Evolutionary conservation across 2,888 invertebrate genomes (phyloP), one percentile per base, ranked within the genome.

Genomic region (Dasypogon diadema): DNA sequence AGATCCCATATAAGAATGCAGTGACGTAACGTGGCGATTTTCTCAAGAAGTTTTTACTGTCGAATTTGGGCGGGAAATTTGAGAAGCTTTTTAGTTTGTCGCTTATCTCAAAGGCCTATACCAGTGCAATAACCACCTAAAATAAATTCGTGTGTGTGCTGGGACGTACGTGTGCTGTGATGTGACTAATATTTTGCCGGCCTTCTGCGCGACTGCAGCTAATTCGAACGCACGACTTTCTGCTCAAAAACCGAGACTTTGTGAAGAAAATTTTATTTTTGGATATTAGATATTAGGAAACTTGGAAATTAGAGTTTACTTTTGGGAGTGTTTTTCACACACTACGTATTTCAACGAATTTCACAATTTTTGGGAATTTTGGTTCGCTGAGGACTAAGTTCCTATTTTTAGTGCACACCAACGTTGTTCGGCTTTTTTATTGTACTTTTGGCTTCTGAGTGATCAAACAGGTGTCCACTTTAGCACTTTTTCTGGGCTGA

Each of bases 21-120:
- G 21, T 60, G 37, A 60, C 37, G 60, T 37, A 60, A 12, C 42
- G 21, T n/a, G n/a, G n/a, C 14, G 21, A 12, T 42, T 42, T 42
- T 42, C 12, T 12, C n/a, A n/a, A 42, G 37, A 37, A 18, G 37
- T 37, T 60, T 60, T 60, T 60, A 60, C 60, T 12, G 34, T 60
- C 42, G 18, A 60, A 60, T 60, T 60, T 60, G 60, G 60, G 60
- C 60, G 60, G 60, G 60, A 60, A 60, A 60, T 60, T 60, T 60
- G 60, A 60, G 60, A 60, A 60, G 60, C 37, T 60, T 60, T 60
- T 60, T 14, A 37, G n/a, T 34, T 60, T 37, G 60, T 60, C 34
- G 34, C 37, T 42, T 37, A 37, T 60, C 37, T 18, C 60, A 58
- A 30, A 58, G 58, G 26, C 30, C 30, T 10, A 34, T 1, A 10